Base-by-base conservation (phyloP, 2,888 invertebrate genomes). In the Bimastos eiseni region DNA sequence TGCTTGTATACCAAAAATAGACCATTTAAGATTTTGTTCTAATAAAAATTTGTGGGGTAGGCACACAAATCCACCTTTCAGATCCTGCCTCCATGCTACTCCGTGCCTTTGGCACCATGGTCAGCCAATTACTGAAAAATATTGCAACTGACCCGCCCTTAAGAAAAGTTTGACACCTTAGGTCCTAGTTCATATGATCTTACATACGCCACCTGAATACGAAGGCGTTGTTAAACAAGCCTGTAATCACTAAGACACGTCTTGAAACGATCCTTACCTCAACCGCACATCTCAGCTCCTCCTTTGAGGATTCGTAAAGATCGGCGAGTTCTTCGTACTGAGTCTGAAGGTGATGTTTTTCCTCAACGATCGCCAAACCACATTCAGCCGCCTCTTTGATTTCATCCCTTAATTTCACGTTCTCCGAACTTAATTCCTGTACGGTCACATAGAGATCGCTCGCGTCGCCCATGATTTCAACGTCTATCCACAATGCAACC, bases 371-470 rank as follows among this genome's bases (percentile, higher is more conserved):
- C 91, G 97, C 98, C 93, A 99, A 96, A 90, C 99, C 99, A 95
- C 98, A 98, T 96, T 99, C 97, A 90, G 99, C 99, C 91, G 99
- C 98, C 96, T 99, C 98, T 93, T 97, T 97, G 96, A 90, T 94
- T 97, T 93, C 92, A 36, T 91, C 89, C 38, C 92, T 90, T 8
- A 94, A 93, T 92, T 94, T 93, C 33, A 93, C 92, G 38, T 95
- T 92, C 91, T 94, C 94, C 86, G 92, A 93, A 44, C 93, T 93
- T 70, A 95, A 92, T 83, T 94, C 93, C 88, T 92, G 93, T 19
- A 95, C 93, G 91, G 94, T 94, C 70, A 90, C 70, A 97, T 86
- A 24, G 13, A 55, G 90, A 37, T 91, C 90, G 41, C 34, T 86
- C 34, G 89, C 36, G 19, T 91, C 91, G 36, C 90, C 49, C 91